These are phyloP conservation scores for Sinonovacula constricta DNA, from an alignment of 1,140 invertebrate species.

Conservation along the genomic window DNA sequence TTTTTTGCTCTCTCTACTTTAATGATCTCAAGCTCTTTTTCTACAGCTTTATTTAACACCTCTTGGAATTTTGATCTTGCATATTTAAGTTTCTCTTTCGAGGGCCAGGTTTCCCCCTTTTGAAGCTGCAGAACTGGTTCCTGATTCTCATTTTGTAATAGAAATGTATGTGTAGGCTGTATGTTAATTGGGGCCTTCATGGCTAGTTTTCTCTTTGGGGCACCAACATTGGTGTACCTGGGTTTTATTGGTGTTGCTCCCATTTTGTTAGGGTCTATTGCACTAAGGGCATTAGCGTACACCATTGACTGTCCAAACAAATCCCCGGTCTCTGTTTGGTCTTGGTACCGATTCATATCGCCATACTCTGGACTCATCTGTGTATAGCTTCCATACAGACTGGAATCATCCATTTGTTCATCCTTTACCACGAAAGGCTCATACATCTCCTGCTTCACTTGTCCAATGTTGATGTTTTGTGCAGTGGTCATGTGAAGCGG, in stretches of 20 bases:
- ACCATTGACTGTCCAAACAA: slow-evolving; percentile 24
- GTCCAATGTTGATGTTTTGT: neutral
- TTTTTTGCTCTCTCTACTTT: slow-evolving; percentile 24
- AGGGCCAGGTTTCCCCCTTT: slow-evolving; percentile 41
- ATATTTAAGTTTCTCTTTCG: slow-evolving; percentile 46
- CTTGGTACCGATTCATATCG: too few relatives aligned
- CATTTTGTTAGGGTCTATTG: slow-evolving; percentile 50
- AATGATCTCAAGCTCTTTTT: slow-evolving; percentile 25
- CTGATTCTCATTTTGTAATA: slow-evolving; percentile 30
- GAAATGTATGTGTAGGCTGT: slow-evolving; percentile 7
- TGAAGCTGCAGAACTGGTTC: neutral
- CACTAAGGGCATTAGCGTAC: slow-evolving; percentile 22
- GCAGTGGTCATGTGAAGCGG: slow-evolving; percentile 8
- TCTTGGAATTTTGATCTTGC: slow-evolving; percentile 32
- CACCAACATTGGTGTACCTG: slow-evolving; percentile 25
- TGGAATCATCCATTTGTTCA: slow-evolving; percentile 17
- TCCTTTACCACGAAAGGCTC: slow-evolving; percentile 3
- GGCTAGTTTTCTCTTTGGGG: slow-evolving; percentile 40
- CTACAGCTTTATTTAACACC: slow-evolving; percentile 34
- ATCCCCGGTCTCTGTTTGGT: too few relatives aligned
- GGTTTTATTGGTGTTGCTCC: slow-evolving; percentile 46
- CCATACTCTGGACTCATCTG: too few relatives aligned
- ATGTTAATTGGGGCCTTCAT: slow-evolving; percentile 11
- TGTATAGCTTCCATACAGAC: too few relatives aligned
- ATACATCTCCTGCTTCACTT: slow-evolving; percentile 2